Evolutionary conservation across 2,113 vertebrate genomes (phyloP).

Genomic region (Microtus richardsoni): DNA sequence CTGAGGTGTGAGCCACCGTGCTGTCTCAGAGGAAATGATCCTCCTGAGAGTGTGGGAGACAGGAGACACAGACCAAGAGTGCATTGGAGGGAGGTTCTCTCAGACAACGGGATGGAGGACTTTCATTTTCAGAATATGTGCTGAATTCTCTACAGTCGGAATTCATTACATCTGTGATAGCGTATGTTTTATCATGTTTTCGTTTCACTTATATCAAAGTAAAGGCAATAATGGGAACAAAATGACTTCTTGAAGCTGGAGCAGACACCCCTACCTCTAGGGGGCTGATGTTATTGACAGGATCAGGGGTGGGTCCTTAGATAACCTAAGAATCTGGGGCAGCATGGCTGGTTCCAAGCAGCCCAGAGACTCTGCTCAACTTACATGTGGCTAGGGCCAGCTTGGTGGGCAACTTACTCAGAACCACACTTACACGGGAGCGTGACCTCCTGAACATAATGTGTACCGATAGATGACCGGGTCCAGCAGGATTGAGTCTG

Average conservation of each 20-base stretch:
- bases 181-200: accelerated
- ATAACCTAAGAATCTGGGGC: not conserved
- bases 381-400: not conserved
- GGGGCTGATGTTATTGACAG: not conserved
- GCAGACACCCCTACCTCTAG: not conserved
- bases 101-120: accelerated
- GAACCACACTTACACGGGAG: not conserved
- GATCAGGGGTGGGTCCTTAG: accelerated
- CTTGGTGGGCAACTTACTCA: accelerated
- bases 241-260: accelerated
- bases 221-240: not conserved
- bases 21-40: accelerated
- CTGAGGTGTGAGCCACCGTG: accelerated
- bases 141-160: not conserved
- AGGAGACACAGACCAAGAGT: not conserved
- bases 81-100: accelerated
- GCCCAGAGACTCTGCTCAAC: not conserved
- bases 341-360: not conserved
- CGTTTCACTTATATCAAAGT: accelerated
- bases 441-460: not conserved
- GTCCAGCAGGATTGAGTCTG: accelerated
- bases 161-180: too few species aligned
- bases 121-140: not conserved
- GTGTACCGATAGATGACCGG: accelerated
- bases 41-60: not conserved